These are phyloP conservation scores for Lasioglossum oenotherae DNA, from an alignment of 2,888 invertebrate species.

Conservation along the genomic window DNA sequence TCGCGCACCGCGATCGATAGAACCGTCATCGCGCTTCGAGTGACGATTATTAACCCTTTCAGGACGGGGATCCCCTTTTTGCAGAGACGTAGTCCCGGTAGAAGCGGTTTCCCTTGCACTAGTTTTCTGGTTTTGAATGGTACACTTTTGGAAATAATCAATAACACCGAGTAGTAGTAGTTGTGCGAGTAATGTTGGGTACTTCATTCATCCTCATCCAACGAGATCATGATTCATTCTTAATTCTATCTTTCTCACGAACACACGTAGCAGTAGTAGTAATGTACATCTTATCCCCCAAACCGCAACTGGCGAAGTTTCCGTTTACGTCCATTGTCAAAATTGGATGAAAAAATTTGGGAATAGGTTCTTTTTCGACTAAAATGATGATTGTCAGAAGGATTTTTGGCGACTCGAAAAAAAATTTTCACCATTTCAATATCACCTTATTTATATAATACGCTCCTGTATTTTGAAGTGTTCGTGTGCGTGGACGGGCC, in stretches of 20 bases:
- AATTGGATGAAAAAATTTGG: no score
- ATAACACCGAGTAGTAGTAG: background rate
- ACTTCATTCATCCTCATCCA: background rate
- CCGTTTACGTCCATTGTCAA: no score
- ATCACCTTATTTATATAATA: no score
- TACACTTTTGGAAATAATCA: constrained; percentile 7
- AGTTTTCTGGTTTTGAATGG: background rate
- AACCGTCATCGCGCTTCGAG: background rate
- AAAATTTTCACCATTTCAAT: no score
- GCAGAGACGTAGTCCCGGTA: background rate
- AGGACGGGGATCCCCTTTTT: background rate
- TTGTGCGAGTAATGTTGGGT: background rate
- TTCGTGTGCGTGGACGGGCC: no score
- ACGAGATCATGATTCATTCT: background rate
- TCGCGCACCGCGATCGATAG: constrained; percentile 2
- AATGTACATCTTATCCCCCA: background rate
- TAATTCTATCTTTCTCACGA: background rate
- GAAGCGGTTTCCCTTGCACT: background rate
- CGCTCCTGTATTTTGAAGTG: no score
- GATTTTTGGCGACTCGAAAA: no score
- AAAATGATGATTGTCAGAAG: no score
- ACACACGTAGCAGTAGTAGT: background rate
- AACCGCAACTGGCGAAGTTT: background rate
- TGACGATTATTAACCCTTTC: background rate
- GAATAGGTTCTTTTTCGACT: no score